Evolutionary conservation across 2,888 invertebrate species (phyloP), one percentile per base, ranked within the genome.

Genomic region (Hyposoter didymator): DNA sequence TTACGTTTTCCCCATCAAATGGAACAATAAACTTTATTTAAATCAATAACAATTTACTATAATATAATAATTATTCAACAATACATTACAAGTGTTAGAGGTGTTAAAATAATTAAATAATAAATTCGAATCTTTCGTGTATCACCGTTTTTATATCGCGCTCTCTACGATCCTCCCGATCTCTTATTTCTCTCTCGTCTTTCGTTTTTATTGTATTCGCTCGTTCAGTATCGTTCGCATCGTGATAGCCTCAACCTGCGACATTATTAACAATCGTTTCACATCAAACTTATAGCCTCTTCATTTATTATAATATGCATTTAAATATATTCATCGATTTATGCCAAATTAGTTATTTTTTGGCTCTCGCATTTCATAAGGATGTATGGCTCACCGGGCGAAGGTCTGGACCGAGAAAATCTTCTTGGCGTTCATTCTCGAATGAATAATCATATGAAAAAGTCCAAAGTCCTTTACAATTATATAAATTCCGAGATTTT

Each of bases 211-310:
- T 59, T 70, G 69, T 75, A 79, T 70, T 82, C 78, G 78, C 86
- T 89, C 89, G 88, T 88, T 87, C 85, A 87, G 88, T 89, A 89
- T 88, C 89, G 89, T 87, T 91, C 89, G 87, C 90, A 88, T 90
- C 90, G 89, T 89, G 90, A 90, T 90, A 88, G 87, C 88, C 89
- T 88, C 90, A 89, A 92, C 92, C 92, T 92, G 91, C 90, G 92
- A 91, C 91, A 92, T 92, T 92, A 92, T 90, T 82, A 82, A 85
- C 49, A 76, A 82, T 72, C 82, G 67, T 78, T 78, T 82, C 85
- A 85, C 69, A 78, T 78, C 78, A 49, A 55, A 55, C 47, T 59
- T 66, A n/a, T n/a, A 74, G 82, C 47, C 82, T 78, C 82, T 74
- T 78, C 35, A 17, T 28, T 75, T 72, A 73, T 74, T 75, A 59